phyloP scores from a whole-genome alignment of 2,888 invertebrate species.

The Papilio protenor region DNA sequence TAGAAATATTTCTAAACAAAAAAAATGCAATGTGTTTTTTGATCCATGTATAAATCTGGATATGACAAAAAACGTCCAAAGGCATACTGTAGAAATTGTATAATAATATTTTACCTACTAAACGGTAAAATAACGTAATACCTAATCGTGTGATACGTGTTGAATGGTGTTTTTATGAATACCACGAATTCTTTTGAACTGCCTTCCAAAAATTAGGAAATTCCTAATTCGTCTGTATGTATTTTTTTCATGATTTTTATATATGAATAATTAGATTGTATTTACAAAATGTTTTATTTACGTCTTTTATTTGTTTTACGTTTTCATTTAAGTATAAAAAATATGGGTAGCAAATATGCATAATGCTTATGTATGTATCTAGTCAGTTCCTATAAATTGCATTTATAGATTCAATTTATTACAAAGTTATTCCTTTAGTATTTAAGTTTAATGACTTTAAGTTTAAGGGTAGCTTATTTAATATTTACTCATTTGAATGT shows the following conservation, averaged over 20 bases:
- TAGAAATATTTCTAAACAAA: neutral
- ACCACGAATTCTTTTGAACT: neutral
- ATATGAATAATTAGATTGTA: too few relatives aligned
- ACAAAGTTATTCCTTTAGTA: neutral
- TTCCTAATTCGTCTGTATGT: too few relatives aligned
- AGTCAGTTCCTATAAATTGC: neutral
- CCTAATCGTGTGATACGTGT: neutral
- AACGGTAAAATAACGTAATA: neutral
- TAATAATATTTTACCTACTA: neutral
- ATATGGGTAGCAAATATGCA: neutral
- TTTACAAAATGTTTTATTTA: neutral
- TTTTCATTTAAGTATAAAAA: neutral
- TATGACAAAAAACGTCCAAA: neutral
- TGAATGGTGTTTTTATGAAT: neutral
- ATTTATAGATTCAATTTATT: conserved; percentile 1
- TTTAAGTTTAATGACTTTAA: neutral
- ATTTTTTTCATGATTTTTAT: neutral
- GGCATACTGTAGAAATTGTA: neutral
- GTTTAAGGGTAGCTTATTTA: neutral
- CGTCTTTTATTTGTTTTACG: neutral
- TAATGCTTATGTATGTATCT: neutral
- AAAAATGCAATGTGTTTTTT: neutral
- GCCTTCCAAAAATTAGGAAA: too few relatives aligned
- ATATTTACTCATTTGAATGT: neutral
- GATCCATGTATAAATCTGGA: neutral